Percentiles rank a stretch among this genome's conserved stretches.
phyloP scores from a whole-genome alignment of 2,113 vertebrate genomes.

The Bubo bubo region DNA sequence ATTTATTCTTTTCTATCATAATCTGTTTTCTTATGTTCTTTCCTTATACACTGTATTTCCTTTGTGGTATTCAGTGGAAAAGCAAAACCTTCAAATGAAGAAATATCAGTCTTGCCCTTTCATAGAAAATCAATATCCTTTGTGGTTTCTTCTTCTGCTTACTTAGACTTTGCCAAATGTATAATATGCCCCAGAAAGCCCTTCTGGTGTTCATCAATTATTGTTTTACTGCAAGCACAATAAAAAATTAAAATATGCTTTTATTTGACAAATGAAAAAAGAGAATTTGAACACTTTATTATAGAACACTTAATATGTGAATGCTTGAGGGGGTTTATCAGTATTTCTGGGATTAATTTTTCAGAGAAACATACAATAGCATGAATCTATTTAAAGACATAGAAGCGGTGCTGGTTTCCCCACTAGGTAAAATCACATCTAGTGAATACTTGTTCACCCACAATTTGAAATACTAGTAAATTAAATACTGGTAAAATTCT shows the following conservation, averaged over 20 bases:
- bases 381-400: not conserved
- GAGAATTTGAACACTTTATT: slow-evolving; percentile 10
- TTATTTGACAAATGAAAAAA: slow-evolving; percentile 42
- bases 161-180: slow-evolving; percentile 37
- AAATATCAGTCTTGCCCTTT: slow-evolving; percentile 25
- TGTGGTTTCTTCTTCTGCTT: slow-evolving; percentile 42
- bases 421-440: not conserved
- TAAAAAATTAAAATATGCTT: slow-evolving; percentile 18
- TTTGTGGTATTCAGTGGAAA: slow-evolving; percentile 1
- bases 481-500: not conserved
- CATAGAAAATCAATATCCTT: slow-evolving; percentile 30
- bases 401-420: not conserved
- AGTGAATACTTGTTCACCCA: not conserved
- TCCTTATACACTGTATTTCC: not conserved
- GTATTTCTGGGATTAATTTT: not conserved
- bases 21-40: not conserved
- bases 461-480: not conserved
- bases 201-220: slow-evolving; percentile 42
- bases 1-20: not conserved
- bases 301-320: slow-evolving; percentile 3
- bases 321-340: not conserved
- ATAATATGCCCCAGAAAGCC: slow-evolving; percentile 4
- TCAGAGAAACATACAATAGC: not conserved
- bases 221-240: slow-evolving; percentile 42
- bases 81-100: slow-evolving; percentile 40